Base-by-base conservation (phyloP, 1,140 invertebrate species). In the Drosophila insularis region DNA sequence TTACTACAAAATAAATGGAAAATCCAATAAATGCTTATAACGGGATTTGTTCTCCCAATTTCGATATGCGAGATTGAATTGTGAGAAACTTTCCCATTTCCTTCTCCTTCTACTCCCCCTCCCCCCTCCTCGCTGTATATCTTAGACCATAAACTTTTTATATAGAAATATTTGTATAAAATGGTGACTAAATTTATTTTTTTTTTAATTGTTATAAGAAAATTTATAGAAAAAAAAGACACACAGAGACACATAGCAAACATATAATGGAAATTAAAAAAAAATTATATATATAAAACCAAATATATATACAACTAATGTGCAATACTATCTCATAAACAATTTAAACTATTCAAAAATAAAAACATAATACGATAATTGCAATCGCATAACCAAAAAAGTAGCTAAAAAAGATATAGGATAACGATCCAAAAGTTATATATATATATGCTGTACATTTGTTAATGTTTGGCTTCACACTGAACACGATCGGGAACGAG, bases 121-220 rank as follows among this genome's bases (percentile, higher is more conserved):
- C 43, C 43, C 17, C 14, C 2, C 2, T 21, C 19, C 43, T 8
- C 32, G 4, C 59, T 71, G 72, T 35, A 60, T 75, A 76, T 75
- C 71, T 82, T 86, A 86, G 82, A 79, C 60, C 68, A 17, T 14
- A 68, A 27, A 76, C 73, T 87, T 90, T 79, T 87, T 80, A 82
- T 86, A 90, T 90, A 87, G 81, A 70, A 69, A 82, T 74, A 84
- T 85, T 90, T 84, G 82, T 84, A 87, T 79, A 84, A 87, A 87
- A 70, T 78, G 79, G 7, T 46, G 19, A 46, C 14, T 37, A 11
- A 11, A 37, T 27, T 27, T 27, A 37, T 90, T 86, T 90, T 78
- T 61, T 67, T 79, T 72, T 67, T 71, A 62, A 67, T 76, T 71
- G 64, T 74, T 71, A 46, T 61, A 75, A 46, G 8, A 6, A 76